These are phyloP conservation scores for Acanthopleura granulata DNA, from an alignment of 2,888 invertebrate genomes.

Conservation along the genomic window DNA sequence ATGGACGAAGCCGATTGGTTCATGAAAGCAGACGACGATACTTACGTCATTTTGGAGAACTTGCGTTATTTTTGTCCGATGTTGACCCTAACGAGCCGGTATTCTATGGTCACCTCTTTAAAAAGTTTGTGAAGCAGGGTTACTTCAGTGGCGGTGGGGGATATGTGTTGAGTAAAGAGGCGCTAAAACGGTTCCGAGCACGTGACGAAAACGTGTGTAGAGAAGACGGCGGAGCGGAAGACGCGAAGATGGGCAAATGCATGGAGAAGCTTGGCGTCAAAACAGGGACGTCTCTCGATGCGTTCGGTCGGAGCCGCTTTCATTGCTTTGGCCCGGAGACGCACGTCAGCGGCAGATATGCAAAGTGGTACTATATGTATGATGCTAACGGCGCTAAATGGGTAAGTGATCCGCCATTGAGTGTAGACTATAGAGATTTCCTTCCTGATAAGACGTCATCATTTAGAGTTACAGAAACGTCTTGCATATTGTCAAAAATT, in stretches of 20 bases:
- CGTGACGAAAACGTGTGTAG: slow-evolving; percentile 38
- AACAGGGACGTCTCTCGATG: slow-evolving; percentile 56
- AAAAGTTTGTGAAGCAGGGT: slow-evolving; percentile 59
- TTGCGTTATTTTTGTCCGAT: slow-evolving; percentile 88
- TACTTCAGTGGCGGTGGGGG: slow-evolving; percentile 76
- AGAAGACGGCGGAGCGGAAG: slow-evolving; percentile 60
- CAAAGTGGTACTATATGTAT: slow-evolving; percentile 60
- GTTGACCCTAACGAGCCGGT: slow-evolving; percentile 82
- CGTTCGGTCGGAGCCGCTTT: slow-evolving; percentile 57
- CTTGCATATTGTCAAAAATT: no score
- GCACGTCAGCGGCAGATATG: slow-evolving; percentile 57
- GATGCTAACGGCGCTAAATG: slow-evolving; percentile 58
- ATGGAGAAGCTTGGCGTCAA: slow-evolving; percentile 59
- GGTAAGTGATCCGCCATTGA: slow-evolving; percentile 36
- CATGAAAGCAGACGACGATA: slow-evolving; percentile 96
- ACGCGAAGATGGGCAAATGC: slow-evolving; percentile 62
- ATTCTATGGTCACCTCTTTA: slow-evolving; percentile 78
- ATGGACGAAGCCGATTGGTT: slow-evolving; percentile 93
- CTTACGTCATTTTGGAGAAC: slow-evolving; percentile 95
- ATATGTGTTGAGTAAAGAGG: slow-evolving; percentile 90
- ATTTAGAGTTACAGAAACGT: no score
- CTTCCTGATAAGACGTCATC: no score
- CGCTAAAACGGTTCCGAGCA: slow-evolving; percentile 81
- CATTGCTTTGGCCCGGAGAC: slow-evolving; percentile 62
- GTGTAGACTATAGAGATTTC: no score